phyloP scores from a whole-genome alignment of 2,797 vertebrate genomes.

The Moxostoma hubbsi region DNA sequence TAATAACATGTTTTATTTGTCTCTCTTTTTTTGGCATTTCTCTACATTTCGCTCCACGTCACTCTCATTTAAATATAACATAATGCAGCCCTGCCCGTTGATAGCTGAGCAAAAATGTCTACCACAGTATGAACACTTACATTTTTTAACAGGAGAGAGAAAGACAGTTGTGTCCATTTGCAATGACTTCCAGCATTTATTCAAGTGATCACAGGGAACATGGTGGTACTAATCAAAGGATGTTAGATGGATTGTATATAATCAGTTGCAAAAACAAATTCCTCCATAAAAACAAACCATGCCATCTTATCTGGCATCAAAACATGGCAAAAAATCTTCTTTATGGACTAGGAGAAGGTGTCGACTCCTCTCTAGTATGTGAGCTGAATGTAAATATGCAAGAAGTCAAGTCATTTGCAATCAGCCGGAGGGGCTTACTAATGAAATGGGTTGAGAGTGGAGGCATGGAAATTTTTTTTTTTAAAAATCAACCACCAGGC shows the following conservation, averaged over 20 bases:
- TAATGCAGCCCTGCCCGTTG: no score
- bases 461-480: neutral
- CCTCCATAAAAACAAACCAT: no score
- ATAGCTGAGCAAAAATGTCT: no score
- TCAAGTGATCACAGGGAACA: neutral
- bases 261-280: neutral
- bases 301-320: neutral
- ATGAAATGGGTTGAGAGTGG: slow-evolving; percentile 44
- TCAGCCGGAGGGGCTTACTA: slow-evolving; percentile 49
- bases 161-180: no score
- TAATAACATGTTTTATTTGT: neutral
- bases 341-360: slow-evolving; percentile 16
- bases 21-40: neutral
- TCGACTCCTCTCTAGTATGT: slow-evolving; percentile 33
- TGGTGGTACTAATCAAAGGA: neutral
- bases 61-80: no score
- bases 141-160: no score
- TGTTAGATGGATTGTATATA: neutral
- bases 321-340: slow-evolving; percentile 32
- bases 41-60: no score
- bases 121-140: no score
- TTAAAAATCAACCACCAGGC: slow-evolving; percentile 22
- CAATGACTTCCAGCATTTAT: neutral
- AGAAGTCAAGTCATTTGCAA: slow-evolving; percentile 50
- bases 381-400: slow-evolving; percentile 52